Base-by-base conservation (phyloP, 2,797 vertebrate species). In the Cichlasoma orientale region DNA sequence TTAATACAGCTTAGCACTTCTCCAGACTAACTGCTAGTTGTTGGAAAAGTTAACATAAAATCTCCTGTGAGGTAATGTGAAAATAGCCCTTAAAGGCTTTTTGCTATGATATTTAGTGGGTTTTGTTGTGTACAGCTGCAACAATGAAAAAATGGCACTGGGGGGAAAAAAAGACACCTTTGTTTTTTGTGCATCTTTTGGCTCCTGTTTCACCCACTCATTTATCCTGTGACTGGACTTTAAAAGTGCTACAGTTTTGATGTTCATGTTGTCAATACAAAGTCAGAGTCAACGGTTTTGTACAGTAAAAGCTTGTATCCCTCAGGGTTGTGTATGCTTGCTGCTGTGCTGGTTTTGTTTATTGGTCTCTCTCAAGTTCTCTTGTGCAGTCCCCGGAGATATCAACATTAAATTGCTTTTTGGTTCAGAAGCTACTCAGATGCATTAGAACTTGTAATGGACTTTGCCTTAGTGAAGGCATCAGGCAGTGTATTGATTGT, bases 401-500 rank as follows among this genome's bases (percentile, higher is more conserved):
- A 92, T 92, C 89, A 92, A 82, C 90, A 90, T 93, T 93, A 94
- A 94, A 95, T 95, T 95, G 93, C 92, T 94, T 95, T 94, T 94
- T 89, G 88, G 91, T 93, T 93, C 90, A 92, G 90, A 92, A 94
- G 92, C 93, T 90, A 86, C 91, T 93, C 79, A 75, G 85, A 91
- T 87, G 89, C 91, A 93, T 94, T 93, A 93, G 86, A 93, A 94
- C 86, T 93, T 90, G 89, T 94, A 94, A 94, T 94, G 94, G 94
- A 92, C 93, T 92, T 92, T 92, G 93, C 92, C 82, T 90, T 82
- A 82, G 90, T 86, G 79, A 90, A 90, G 86, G 90, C 79, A 44
- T 92, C 87, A 90, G 88, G 71, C 74, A n/a, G 71, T 61, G 82
- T 94, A 93, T 94, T 93, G 94, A 94, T 95, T 93, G 88, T 90